Base-by-base conservation (phyloP, 2,113 vertebrate species). In the Syrmaticus mikado region DNA sequence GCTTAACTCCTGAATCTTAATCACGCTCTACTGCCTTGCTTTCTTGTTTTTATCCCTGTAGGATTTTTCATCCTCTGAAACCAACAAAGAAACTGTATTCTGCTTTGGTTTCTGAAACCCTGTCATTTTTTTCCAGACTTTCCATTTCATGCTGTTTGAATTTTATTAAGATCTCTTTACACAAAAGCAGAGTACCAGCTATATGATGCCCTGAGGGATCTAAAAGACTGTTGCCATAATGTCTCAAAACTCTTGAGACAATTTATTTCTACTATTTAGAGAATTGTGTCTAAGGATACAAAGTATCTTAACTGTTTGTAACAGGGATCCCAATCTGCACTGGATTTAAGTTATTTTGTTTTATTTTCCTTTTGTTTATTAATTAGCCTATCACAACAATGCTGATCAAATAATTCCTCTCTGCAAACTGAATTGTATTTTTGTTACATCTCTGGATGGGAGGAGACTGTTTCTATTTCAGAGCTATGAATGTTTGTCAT, bases 121-220 rank as follows among this genome's bases (percentile, higher is more conserved):
- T 72, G 61, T 96, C 84, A 95, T 97, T 95, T 87, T 25, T 95
- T 94, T 81, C 93, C 89, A 95, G 95, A 94, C 94, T 97, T 98
- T 96, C 95, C 89, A 97, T 98, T 98, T 98, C 97, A 98, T 32
- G 87, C 96, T 94, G 81, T 85, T 97, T 97, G 97, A 75, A 95
- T 98, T 98, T 98, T 97, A 97, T 97, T 97, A 97, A 97, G 97
- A 94, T 96, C 78, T 88, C 94, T 94, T 95, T 93, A 71, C 90
- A 95, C 87, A 95, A 92, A 92, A 93, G 79, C 94, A 87, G 74
- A 96, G 77, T 72, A 80, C 92, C 90, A 82, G 85, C 85, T 97
- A 85, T 87, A 45, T 27, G 81, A 86, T 95, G 90, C 96, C 95
- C 87, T 67, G 32, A 87, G 95, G 94, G 93, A 92, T 38, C 58